Evolutionary conservation across 2,113 vertebrate species (phyloP), one percentile per base, ranked within the genome.

Genomic region (Scatophagus argus): DNA sequence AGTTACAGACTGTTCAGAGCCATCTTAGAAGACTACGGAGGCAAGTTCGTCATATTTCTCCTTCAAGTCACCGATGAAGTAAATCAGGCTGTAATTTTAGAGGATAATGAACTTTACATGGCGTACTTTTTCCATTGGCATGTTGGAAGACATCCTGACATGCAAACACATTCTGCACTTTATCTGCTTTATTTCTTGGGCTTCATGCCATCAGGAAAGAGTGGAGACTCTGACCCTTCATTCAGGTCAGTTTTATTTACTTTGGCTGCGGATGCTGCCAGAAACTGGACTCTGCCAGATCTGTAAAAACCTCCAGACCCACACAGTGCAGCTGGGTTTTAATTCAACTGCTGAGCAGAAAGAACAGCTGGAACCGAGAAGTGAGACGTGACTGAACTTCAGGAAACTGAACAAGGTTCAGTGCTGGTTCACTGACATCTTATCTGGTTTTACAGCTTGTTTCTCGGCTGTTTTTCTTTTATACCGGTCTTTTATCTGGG

Each of bases 181-280:
- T n/a, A n/a, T n/a, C n/a, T n/a, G n/a, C 66, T 70, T 7, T 17
- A 10, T 23, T 51, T 51, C 64, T 12, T 31, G 0, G 5, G 17
- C 27, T 44, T 27, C 13, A 0, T 55, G 10, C 19, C 1, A 10
- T 58, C 55, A 52, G 25, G 25, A 13, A 52, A 25, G 2, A 7
- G 9, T 14, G 34, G 11, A 55, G 27, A 59, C 11, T 23, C 6
- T 60, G 36, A 38, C 13, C 56, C 21, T 8, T 38, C 11, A 36
- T 5, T 12, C 3, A 1, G 32, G 34, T 76, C 68, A 11, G 41
- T 39, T 34, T 27, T 79, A 44, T 77, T 77, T 14, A 44, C 27
- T 55, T 56, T 55, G 73, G 72, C 72, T 44, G 2, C 0, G 13
- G 21, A 6, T 17, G 27, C 16, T 32, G 36, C 52, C 51, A 32